These are phyloP conservation scores for Drosophila greeni DNA, from an alignment of 2,888 invertebrate genomes.

Conservation along the genomic window DNA sequence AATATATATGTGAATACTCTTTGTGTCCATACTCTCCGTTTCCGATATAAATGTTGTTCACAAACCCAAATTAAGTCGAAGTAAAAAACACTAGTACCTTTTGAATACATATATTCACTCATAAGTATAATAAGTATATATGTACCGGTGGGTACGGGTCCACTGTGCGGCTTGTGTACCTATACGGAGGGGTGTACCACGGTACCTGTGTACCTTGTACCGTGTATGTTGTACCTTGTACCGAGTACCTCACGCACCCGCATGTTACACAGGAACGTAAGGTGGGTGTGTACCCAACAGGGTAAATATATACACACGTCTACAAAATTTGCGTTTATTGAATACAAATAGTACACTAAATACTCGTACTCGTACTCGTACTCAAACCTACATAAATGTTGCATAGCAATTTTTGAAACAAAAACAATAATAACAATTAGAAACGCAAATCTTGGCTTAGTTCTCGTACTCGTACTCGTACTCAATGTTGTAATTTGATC, in stretches of 20 bases:
- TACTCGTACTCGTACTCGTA: slow-evolving; percentile 30
- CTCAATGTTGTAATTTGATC: slow-evolving; percentile 70
- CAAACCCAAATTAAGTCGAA: slow-evolving; percentile 55
- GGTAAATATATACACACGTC: slow-evolving; percentile 30
- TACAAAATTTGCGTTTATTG: slow-evolving; percentile 52
- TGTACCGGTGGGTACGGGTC: slow-evolving; percentile 13
- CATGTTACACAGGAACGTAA: background rate
- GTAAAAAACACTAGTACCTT: slow-evolving; percentile 61
- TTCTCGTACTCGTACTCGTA: slow-evolving; percentile 54
- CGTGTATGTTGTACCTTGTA: background rate
- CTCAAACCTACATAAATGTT: slow-evolving; percentile 44
- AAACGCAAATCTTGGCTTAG: slow-evolving; percentile 61
- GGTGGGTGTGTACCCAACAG: slow-evolving; percentile 17
- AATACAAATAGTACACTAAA: slow-evolving; percentile 45
- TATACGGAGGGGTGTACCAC: background rate
- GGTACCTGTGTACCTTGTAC: background rate
- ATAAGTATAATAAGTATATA: slow-evolving; percentile 37
- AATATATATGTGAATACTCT: slow-evolving; percentile 71
- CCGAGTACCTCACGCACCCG: too few species aligned
- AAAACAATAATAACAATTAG: slow-evolving; percentile 20
- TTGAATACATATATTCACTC: slow-evolving; percentile 49
- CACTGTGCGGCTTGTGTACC: slow-evolving; percentile 6
- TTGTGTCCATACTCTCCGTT: slow-evolving; percentile 71
- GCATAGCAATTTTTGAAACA: slow-evolving; percentile 52
- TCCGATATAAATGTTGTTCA: slow-evolving; percentile 72